Evolutionary conservation across 1,140 invertebrate genomes (phyloP).

Genomic region (Oryctes rhinoceros): DNA sequence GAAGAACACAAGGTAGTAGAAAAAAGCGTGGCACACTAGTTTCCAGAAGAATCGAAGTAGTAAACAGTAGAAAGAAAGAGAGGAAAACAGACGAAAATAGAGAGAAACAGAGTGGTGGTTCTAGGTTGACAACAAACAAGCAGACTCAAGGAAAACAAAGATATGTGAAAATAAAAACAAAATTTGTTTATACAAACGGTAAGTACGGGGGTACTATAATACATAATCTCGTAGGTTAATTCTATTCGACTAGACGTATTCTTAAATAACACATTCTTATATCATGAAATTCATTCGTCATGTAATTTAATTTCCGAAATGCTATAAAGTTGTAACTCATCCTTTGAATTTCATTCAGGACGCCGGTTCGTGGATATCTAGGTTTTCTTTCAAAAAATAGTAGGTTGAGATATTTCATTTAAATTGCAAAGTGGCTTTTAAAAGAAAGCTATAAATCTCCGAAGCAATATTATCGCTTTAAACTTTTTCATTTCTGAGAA

Average conservation of each 20-base stretch:
- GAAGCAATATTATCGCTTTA: too few relatives aligned
- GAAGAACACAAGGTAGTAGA: conserved; percentile 77
- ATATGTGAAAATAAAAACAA: conserved; percentile 6
- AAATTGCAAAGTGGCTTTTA: too few relatives aligned
- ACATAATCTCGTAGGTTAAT: conserved; percentile 18
- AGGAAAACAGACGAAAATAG: conserved; percentile 20
- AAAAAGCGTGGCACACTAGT: conserved; percentile 63
- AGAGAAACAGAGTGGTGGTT: conserved; percentile 21
- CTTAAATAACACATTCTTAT: neutral
- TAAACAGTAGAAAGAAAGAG: conserved; percentile 39
- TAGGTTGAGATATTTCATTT: too few relatives aligned
- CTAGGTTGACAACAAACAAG: conserved; percentile 8
- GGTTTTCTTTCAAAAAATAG: too few relatives aligned
- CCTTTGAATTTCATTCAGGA: too few relatives aligned
- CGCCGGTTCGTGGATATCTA: too few relatives aligned
- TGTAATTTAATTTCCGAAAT: neutral
- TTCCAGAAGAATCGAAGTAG: conserved; percentile 56
- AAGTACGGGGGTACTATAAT: neutral
- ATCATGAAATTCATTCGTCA: neutral
- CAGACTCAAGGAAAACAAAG: neutral
- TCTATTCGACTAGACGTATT: neutral
- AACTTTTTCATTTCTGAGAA: too few relatives aligned
- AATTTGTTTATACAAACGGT: neutral
- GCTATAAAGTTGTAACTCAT: too few relatives aligned
- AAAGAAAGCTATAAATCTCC: too few relatives aligned